phyloP scores from a whole-genome alignment of 2,113 vertebrate species.

The Petrocephalus zakoni region DNA sequence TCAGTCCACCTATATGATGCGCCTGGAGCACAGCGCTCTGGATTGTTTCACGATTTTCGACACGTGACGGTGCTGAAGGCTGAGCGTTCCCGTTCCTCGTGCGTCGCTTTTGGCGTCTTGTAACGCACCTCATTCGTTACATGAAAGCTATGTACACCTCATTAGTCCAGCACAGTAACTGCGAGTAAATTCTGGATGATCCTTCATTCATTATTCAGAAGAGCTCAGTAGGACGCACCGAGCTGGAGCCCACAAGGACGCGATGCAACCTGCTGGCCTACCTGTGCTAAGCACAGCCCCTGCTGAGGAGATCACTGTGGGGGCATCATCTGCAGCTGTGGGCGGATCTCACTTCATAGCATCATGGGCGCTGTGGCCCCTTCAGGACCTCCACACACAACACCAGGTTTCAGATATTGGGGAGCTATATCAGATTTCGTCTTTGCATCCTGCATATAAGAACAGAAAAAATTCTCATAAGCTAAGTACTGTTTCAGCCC shows the following conservation, averaged over 20 bases:
- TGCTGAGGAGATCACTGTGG: background rate
- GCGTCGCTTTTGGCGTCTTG: background rate
- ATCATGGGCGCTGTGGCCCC: background rate
- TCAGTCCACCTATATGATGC: background rate
- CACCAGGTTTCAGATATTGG: background rate
- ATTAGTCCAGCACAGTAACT: background rate
- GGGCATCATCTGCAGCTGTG: background rate
- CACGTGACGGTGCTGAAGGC: background rate
- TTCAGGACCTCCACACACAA: background rate
- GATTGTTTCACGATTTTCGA: background rate
- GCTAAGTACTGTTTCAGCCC: background rate
- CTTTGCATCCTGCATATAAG: background rate
- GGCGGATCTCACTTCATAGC: background rate
- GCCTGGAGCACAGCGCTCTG: background rate
- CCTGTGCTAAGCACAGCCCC: background rate
- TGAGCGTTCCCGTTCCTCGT: background rate
- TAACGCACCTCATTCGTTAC: background rate
- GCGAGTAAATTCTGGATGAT: background rate
- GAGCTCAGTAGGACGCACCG: background rate
- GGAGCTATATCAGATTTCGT: background rate
- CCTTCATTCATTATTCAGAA: constrained; percentile 17
- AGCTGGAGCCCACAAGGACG: background rate
- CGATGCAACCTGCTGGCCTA: background rate
- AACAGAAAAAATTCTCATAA: background rate
- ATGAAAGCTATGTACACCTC: background rate